Conservation (phyloP, 2,888 invertebrate species). For the Teleiodes luculella region DNA sequence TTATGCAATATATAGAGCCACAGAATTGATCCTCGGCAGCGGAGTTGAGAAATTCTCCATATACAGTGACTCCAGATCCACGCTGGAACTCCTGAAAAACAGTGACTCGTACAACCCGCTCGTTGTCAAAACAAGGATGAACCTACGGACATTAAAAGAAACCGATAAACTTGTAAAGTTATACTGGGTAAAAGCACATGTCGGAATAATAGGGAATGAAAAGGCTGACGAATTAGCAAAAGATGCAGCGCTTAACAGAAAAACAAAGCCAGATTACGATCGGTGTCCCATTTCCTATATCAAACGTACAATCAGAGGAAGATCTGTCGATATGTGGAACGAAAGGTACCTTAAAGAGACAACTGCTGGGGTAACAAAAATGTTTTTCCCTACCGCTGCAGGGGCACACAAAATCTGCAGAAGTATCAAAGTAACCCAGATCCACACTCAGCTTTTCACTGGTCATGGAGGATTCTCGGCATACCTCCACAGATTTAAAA, state of each 20-base stretch:
- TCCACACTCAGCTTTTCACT: no score
- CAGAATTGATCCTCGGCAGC: no score
- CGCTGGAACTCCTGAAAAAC: constrained; percentile 1
- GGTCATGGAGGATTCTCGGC: no score
- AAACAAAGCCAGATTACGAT: constrained; percentile 8
- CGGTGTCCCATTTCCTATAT: constrained; percentile 5
- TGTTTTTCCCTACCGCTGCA: constrained; percentile 6
- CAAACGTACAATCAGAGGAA: not conserved
- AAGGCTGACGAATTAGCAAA: constrained; percentile 17
- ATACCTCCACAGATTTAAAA: no score
- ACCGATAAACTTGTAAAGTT: not conserved
- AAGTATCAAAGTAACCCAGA: not conserved
- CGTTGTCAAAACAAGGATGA: not conserved
- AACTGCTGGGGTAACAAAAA: not conserved
- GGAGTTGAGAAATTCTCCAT: not conserved
- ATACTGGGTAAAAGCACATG: not conserved
- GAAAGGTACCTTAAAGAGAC: not conserved
- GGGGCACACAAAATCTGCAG: not conserved
- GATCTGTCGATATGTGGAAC: constrained; percentile 5
- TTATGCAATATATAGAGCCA: not conserved
- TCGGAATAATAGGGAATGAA: not conserved
- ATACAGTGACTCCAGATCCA: constrained; percentile 5
- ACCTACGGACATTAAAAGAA: not conserved
- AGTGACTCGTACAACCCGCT: not conserved
- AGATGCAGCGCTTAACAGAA: constrained; percentile 6